Percentiles rank a stretch among this genome's conserved stretches.
These are phyloP conservation scores for Hyles euphorbiae DNA, from an alignment of 1,140 invertebrate species.

Conservation along the genomic window DNA sequence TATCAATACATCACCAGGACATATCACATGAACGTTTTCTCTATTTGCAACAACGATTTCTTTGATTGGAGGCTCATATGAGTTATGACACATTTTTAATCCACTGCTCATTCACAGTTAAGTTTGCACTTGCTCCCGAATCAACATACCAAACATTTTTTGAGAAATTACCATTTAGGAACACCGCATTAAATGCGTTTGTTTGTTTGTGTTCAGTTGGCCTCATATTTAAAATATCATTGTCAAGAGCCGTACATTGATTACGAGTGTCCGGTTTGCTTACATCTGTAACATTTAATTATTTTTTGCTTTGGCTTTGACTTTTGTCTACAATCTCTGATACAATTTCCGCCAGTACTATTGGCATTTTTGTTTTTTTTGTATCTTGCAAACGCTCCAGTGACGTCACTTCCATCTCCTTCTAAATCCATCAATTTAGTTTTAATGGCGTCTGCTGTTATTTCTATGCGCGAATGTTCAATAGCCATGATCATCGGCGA, in stretches of 20 bases:
- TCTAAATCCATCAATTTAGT: slow-evolving; percentile 6
- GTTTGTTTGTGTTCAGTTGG: slow-evolving; percentile 9
- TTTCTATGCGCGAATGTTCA: slow-evolving; percentile 2
- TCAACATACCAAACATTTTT: slow-evolving; percentile 32
- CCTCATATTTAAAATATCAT: slow-evolving; percentile 11
- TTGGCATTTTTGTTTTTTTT: no score
- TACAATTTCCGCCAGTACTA: no score
- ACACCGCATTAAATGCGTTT: slow-evolving; percentile 18
- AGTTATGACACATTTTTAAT: slow-evolving; percentile 7
- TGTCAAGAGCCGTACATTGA: slow-evolving; percentile 11
- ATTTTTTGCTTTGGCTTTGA: not conserved
- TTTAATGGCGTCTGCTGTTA: slow-evolving; percentile 1
- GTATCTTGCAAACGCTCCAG: no score
- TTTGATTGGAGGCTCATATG: not conserved
- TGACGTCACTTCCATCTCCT: not conserved
- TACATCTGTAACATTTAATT: slow-evolving; percentile 7
- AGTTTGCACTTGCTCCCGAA: slow-evolving; percentile 16
- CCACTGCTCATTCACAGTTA: slow-evolving; percentile 24
- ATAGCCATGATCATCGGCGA: slow-evolving; percentile 8
- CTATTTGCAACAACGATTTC: no score
- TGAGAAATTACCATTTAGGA: slow-evolving; percentile 23
- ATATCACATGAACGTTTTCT: not conserved
- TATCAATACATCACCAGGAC: slow-evolving; percentile 9
- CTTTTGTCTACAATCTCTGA: no score
- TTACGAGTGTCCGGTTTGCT: slow-evolving; percentile 10